These are phyloP conservation scores for Agriotes lineatus DNA, from an alignment of 2,888 invertebrate species.

Conservation along the genomic window DNA sequence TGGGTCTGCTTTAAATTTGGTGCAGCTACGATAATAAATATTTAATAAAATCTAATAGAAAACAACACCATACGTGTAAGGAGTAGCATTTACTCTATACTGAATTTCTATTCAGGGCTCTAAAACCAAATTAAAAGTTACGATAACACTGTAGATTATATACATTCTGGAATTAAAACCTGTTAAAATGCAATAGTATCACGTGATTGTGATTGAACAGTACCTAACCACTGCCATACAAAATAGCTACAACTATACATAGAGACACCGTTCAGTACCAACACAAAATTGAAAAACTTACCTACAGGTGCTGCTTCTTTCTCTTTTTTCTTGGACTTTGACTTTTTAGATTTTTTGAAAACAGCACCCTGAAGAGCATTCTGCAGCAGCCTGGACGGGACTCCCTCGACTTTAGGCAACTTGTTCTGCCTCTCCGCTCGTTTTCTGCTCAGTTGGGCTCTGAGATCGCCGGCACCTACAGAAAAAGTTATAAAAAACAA, in stretches of 20 bases:
- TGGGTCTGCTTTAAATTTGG: too few relatives aligned
- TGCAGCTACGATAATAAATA: too few relatives aligned
- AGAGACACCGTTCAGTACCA: not conserved
- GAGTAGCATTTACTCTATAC: too few relatives aligned
- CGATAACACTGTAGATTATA: too few relatives aligned
- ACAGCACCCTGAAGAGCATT: conserved; percentile 69
- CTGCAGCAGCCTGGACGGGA: conserved; percentile 67
- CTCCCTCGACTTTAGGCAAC: conserved; percentile 62
- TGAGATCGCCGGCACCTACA: conserved; percentile 64
- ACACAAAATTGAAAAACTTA: conserved; percentile 23
- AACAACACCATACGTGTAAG: too few relatives aligned
- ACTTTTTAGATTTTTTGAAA: conserved; percentile 64
- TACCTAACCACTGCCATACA: too few relatives aligned
- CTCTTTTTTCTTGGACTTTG: conserved; percentile 52
- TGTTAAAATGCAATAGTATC: too few relatives aligned
- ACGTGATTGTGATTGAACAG: too few relatives aligned
- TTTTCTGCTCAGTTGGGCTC: conserved; percentile 69
- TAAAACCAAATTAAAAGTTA: too few relatives aligned
- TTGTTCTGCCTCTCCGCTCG: conserved; percentile 67
- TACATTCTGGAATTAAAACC: too few relatives aligned
- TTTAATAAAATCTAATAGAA: too few relatives aligned
- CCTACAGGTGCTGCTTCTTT: conserved; percentile 54
- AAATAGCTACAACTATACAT: not conserved
- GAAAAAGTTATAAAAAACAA: not conserved
- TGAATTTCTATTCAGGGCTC: too few relatives aligned